Conservation (phyloP, 2,113 vertebrate genomes). For the Nicator chloris region DNA sequence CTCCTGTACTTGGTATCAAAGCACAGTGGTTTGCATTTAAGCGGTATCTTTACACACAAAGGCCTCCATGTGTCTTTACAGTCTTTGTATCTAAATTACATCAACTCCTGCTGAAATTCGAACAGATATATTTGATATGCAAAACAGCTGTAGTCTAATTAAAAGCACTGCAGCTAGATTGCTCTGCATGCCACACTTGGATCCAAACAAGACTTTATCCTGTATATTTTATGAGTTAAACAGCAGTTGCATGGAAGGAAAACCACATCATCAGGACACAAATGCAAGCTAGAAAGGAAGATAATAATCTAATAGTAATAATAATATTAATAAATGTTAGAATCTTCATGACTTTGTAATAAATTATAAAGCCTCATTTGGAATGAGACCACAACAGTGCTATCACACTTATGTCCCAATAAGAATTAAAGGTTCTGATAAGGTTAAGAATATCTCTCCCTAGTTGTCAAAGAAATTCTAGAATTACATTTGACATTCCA, state of each 20-base stretch:
- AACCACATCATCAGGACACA: background rate
- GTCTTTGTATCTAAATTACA: background rate
- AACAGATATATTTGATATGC: constrained; percentile 18
- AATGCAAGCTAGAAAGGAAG: background rate
- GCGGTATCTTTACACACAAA: background rate
- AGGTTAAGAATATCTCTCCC: background rate
- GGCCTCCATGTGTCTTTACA: background rate
- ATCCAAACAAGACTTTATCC: background rate
- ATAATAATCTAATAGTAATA: background rate
- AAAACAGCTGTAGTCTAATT: constrained; percentile 36
- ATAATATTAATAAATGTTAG: background rate
- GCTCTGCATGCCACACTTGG: background rate
- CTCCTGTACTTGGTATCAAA: background rate
- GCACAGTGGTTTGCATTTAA: background rate
- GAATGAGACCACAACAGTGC: background rate
- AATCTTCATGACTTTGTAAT: background rate
- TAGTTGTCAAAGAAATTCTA: background rate
- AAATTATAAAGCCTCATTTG: background rate
- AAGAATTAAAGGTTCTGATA: background rate
- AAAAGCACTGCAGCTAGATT: constrained; percentile 7
- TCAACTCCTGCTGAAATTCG: constrained; percentile 21
- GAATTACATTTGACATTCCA: background rate
- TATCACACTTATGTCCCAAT: background rate
- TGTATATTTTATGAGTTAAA: background rate
- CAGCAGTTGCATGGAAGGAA: background rate